phyloP scores from a whole-genome alignment of 2,888 invertebrate genomes.

The Himalopsyche japonica region DNA sequence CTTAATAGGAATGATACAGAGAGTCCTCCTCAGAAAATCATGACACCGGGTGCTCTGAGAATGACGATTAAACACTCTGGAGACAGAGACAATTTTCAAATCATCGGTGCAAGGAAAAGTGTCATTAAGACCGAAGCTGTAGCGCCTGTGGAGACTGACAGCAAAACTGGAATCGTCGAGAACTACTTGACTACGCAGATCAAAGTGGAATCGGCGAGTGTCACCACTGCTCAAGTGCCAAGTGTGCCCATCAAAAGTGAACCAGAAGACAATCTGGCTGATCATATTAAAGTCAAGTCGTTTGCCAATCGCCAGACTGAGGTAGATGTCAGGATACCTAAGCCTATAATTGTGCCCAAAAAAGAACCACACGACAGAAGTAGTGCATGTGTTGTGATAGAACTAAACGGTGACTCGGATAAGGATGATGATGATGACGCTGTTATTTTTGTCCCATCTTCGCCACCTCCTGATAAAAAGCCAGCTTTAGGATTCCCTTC shows the following conservation, averaged over 20 bases:
- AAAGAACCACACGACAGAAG: constrained; percentile 38
- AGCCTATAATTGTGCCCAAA: constrained; percentile 40
- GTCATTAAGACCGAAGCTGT: background rate
- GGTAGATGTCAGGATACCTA: constrained; percentile 43
- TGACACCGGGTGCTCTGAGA: constrained; percentile 20
- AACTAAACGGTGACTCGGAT: constrained; percentile 49
- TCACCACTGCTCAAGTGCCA: background rate
- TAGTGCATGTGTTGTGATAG: constrained; percentile 48
- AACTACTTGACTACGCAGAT: background rate
- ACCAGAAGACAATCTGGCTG: constrained; percentile 36
- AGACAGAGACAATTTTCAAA: constrained; percentile 27
- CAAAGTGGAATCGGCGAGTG: constrained; percentile 23
- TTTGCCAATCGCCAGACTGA: constrained; percentile 41
- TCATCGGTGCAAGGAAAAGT: constrained; percentile 5
- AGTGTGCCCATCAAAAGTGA: constrained; percentile 20
- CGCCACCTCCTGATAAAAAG: constrained; percentile 29
- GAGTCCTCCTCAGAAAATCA: background rate
- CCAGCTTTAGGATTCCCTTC: constrained; percentile 10
- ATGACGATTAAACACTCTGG: constrained; percentile 33
- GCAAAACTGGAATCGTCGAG: constrained; percentile 33
- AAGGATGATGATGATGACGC: constrained; percentile 43
- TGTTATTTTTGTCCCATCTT: constrained; percentile 30
- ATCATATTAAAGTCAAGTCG: constrained; percentile 26
- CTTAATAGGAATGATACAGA: background rate
- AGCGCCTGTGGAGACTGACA: constrained; percentile 5